These are phyloP conservation scores for Hemicordylus capensis DNA, from an alignment of 2,113 vertebrate species.

Conservation along the genomic window DNA sequence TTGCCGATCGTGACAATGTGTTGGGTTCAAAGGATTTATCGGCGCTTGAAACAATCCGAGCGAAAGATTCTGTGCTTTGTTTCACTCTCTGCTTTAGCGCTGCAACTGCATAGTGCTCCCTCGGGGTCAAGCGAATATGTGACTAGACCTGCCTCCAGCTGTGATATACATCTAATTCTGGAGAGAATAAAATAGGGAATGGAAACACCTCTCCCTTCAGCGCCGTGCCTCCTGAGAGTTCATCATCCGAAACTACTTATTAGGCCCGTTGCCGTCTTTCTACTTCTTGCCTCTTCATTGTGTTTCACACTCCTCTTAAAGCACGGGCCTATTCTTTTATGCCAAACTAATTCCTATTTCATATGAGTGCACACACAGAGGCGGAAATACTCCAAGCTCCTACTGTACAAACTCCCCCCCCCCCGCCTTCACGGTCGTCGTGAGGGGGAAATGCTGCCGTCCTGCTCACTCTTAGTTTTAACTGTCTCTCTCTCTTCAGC, in stretches of 20 bases:
- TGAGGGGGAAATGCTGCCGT: constrained; percentile 13
- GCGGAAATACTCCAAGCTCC: constrained; percentile 3
- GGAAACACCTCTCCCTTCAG: constrained; percentile 37
- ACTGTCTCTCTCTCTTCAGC: constrained; percentile 56
- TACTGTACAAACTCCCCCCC: not conserved
- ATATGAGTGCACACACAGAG: not conserved
- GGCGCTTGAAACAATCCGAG: not conserved
- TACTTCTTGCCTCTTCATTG: constrained; percentile 37
- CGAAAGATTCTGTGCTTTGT: constrained; percentile 9
- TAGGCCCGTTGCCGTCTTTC: constrained; percentile 28
- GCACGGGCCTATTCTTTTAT: constrained; percentile 20
- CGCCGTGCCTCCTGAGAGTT: constrained; percentile 24
- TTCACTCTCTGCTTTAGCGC: not conserved
- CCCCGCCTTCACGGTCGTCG: not conserved
- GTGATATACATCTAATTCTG: constrained; percentile 26
- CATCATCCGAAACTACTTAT: not conserved
- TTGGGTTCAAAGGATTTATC: accelerated
- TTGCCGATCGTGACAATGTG: not conserved
- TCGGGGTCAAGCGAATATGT: constrained; percentile 15
- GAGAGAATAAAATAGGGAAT: constrained; percentile 33
- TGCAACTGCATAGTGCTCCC: constrained; percentile 31
- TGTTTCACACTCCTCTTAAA: constrained; percentile 31
- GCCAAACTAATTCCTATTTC: constrained; percentile 28
- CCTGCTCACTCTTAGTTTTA: constrained; percentile 53
- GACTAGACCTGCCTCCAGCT: constrained; percentile 43